Evolutionary conservation across 2,113 vertebrate species (phyloP), one percentile per base, ranked within the genome.

Genomic region (Brachyhypopomus occidentalis): DNA sequence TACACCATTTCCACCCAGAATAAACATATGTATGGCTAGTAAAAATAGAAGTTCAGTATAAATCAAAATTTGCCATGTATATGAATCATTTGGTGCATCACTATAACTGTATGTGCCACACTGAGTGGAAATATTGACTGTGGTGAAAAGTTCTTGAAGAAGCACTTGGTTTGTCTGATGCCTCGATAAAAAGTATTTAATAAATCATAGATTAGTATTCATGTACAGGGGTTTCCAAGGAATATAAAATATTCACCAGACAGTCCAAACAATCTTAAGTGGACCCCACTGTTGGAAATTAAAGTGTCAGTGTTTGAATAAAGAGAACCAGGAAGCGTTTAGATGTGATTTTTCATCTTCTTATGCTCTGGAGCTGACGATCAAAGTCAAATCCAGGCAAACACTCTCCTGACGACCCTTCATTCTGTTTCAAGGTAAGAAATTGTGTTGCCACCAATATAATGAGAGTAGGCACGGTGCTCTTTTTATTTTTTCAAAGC

Each of bases 401-500:
- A 71, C 58, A 59, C 27, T 7, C 14, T 3, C 59, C 16, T 4
- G 27, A 77, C 80, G 76, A 27, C 59, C 58, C 83, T 75, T 58
- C 75, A 58, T 36, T 88, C 59, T 86, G 30, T 75, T 85, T 84
- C 79, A 60, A 77, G 77, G 79, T 60, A 17, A 41, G 23, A 19
- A 63, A 78, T 72, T 78, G 71, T 83, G 66, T 80, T 86, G 56
- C 75, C 75, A 67, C 84, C 75, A 72, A 79, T 83, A 67, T 85
- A 84, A 86, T 80, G 84, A 77, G 62, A 88, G 77, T 66, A 80
- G 84, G 76, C 55, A 9, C 36, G 69, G 79, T 12, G 23, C 81
- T 87, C 86, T 88, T 84, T 85, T 82, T 80, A 81, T 84, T 85
- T 87, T 86, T 90, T 89, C 79, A 81, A 59, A 86, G 84, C 82